Conservation (phyloP, 2,888 invertebrate genomes). For the Callimorpha dominula region DNA sequence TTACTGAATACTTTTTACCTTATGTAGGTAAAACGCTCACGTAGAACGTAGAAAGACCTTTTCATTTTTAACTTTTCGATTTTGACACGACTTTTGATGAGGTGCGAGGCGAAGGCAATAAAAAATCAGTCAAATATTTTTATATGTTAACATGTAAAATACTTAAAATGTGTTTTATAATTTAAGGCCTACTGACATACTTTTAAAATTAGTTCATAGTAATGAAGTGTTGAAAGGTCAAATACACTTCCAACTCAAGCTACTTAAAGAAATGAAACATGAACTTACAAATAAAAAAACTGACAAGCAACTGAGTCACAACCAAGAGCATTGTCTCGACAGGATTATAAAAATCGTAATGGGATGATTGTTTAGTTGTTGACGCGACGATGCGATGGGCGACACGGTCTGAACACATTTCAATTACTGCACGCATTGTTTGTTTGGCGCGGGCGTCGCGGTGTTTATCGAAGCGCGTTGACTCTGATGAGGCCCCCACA, state of each 20-base stretch:
- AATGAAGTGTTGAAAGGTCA: background rate
- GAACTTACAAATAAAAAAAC: conserved; percentile 47
- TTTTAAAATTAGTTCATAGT: conserved; percentile 5
- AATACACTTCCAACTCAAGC: conserved; percentile 2
- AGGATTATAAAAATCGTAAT: conserved; percentile 79
- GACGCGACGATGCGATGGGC: conserved; percentile 51
- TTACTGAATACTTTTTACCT: no score
- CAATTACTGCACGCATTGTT: conserved; percentile 77
- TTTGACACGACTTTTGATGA: no score
- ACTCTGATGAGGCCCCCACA: conserved; percentile 47
- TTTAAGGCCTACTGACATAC: background rate
- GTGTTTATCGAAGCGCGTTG: conserved; percentile 47
- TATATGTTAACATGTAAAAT: no score
- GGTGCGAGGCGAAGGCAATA: no score
- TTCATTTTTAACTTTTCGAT: no score
- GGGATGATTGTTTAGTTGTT: conserved; percentile 74
- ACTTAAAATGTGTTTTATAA: background rate
- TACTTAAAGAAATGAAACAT: conserved; percentile 27
- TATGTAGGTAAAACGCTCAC: no score
- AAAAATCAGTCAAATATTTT: no score
- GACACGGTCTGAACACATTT: conserved; percentile 72
- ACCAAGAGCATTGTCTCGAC: conserved; percentile 68
- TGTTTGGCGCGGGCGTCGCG: conserved; percentile 54
- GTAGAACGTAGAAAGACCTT: no score
- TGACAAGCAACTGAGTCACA: conserved; percentile 64